Percentiles rank a stretch among this genome's conserved stretches.
phyloP scores from a whole-genome alignment of 1,140 invertebrate genomes.

The Doryteuthis pealeii region DNA sequence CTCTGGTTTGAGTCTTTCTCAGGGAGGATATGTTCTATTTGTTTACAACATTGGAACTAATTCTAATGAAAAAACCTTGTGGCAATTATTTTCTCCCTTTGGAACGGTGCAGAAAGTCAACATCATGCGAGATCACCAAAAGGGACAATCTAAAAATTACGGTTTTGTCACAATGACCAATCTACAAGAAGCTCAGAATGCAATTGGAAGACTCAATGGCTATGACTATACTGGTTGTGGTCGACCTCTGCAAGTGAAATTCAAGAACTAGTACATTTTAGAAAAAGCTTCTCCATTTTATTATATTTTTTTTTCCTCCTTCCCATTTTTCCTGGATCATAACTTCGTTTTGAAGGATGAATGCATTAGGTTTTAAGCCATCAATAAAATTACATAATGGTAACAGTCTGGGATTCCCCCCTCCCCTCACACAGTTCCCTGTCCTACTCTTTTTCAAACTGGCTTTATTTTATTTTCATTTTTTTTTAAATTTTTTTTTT shows the following conservation, averaged over 20 bases:
- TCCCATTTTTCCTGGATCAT: not conserved
- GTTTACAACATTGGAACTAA: slow-evolving; percentile 57
- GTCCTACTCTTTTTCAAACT: not conserved
- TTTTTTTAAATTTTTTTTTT: not conserved
- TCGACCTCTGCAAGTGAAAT: slow-evolving; percentile 9
- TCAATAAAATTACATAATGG: slow-evolving; percentile 1
- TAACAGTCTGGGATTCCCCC: not conserved
- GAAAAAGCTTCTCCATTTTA: not conserved
- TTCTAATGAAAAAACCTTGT: slow-evolving; percentile 50
- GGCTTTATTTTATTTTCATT: not conserved
- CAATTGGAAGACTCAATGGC: slow-evolving; percentile 53
- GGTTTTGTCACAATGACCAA: slow-evolving; percentile 59
- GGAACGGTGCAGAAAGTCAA: slow-evolving; percentile 54
- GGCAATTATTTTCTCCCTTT: slow-evolving; percentile 52
- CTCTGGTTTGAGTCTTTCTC: slow-evolving; percentile 6
- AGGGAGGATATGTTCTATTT: slow-evolving; percentile 38
- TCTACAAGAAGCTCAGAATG: slow-evolving; percentile 50
- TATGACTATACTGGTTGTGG: slow-evolving; percentile 30
- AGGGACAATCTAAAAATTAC: slow-evolving; percentile 50
- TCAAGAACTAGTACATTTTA: slow-evolving; percentile 16
- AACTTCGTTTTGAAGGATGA: not conserved
- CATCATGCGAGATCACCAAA: slow-evolving; percentile 45
- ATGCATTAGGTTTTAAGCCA: slow-evolving; percentile 6
- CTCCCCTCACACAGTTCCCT: not conserved
- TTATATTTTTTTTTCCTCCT: not conserved